Evolutionary conservation across 2,797 vertebrate genomes (phyloP).

Genomic region (Epinephelus malabaricus): DNA sequence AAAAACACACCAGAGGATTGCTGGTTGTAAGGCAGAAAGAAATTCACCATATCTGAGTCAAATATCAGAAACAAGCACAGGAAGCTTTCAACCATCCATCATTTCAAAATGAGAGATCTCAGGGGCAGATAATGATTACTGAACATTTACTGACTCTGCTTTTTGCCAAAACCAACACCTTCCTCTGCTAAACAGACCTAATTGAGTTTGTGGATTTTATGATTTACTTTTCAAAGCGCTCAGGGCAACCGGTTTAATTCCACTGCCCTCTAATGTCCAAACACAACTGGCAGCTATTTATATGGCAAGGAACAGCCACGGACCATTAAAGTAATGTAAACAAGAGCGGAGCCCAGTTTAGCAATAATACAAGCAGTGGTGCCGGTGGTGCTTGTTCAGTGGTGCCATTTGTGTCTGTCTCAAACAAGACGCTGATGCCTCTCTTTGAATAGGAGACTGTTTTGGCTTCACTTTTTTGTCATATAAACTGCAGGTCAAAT

Average conservation of each 20-base stretch:
- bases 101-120: constrained; percentile 11
- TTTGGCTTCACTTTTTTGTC: constrained; percentile 41
- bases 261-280: constrained; percentile 64
- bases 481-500: constrained; percentile 39
- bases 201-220: constrained; percentile 54
- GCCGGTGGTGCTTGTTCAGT: constrained; percentile 53
- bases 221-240: constrained; percentile 65
- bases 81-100: not conserved
- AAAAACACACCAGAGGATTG: not conserved
- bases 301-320: constrained; percentile 52
- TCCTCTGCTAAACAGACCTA: constrained; percentile 54
- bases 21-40: not conserved
- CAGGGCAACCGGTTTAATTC: constrained; percentile 66
- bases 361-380: constrained; percentile 61
- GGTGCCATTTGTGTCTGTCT: constrained; percentile 59
- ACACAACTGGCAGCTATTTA: constrained; percentile 79
- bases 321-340: constrained; percentile 78
- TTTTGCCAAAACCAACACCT: constrained; percentile 45
- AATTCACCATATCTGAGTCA: not conserved
- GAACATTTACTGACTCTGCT: constrained; percentile 24
- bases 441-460: constrained; percentile 43
- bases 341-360: constrained; percentile 68
- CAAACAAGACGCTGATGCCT: constrained; percentile 34
- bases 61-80: not conserved
- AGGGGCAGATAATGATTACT: constrained; percentile 28